phyloP scores from a whole-genome alignment of 2,888 invertebrate genomes.

The Drosophila anceps region DNA sequence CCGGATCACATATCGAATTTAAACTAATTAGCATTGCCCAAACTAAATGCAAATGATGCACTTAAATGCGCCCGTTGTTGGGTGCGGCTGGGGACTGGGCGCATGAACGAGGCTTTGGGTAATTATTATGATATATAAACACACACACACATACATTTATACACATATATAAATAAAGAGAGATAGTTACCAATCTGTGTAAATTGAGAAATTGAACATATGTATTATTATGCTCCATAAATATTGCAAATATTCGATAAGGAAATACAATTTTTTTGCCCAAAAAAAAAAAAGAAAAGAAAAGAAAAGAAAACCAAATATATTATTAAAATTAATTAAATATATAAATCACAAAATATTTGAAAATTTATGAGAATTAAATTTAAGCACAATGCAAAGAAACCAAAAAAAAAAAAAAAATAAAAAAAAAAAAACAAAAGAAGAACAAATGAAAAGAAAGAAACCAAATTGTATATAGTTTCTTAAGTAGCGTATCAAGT shows the following conservation, averaged over 20 bases:
- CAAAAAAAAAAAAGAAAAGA: not conserved
- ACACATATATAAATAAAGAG: conserved; percentile 22
- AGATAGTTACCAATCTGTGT: conserved; percentile 38
- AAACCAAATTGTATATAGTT: conserved; percentile 52
- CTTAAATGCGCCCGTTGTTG: conserved; percentile 16
- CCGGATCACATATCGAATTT: conserved; percentile 84
- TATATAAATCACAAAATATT: conserved; percentile 33
- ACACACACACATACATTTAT: not conserved
- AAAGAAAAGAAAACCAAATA: conserved; percentile 3
- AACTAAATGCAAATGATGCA: conserved; percentile 23
- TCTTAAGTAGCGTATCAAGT: conserved; percentile 71
- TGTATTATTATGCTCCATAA: conserved; percentile 47
- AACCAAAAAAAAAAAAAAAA: not conserved
- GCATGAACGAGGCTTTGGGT: conserved; percentile 34
- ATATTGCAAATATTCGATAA: conserved; percentile 42
- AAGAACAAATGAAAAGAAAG: not conserved
- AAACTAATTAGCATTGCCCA: conserved; percentile 77
- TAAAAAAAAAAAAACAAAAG: not conserved
- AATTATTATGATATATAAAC: conserved; percentile 26
- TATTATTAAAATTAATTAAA: conserved; percentile 14
- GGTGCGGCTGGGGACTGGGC: not conserved
- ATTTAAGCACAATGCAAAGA: conserved; percentile 56
- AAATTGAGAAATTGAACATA: conserved; percentile 48
- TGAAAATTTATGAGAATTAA: conserved; percentile 74
- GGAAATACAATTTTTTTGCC: conserved; percentile 48